phyloP scores from a whole-genome alignment of 2,797 vertebrate genomes.

The Thalassophryne amazonica region DNA sequence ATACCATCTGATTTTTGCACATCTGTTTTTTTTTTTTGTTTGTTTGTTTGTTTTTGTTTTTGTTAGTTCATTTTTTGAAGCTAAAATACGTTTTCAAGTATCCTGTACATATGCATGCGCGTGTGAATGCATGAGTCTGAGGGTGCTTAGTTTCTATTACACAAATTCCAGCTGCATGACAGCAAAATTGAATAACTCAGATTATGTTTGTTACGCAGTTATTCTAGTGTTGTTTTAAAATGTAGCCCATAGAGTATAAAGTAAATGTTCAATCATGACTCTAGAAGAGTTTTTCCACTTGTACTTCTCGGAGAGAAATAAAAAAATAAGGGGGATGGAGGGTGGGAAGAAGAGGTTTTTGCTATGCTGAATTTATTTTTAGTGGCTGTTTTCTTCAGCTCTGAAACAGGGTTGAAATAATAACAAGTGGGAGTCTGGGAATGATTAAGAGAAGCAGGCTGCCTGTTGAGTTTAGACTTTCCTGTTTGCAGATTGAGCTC shows the following conservation, averaged over 20 bases:
- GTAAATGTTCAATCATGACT: too few species aligned
- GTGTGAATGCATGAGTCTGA: slow-evolving; percentile 6
- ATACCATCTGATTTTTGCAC: background rate
- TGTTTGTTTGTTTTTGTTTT: background rate
- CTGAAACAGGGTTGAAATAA: slow-evolving; percentile 77
- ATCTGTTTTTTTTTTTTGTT: background rate
- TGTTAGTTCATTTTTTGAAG: too few species aligned
- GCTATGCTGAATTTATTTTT: slow-evolving; percentile 69
- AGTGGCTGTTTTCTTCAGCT: slow-evolving; percentile 68
- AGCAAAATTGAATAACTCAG: slow-evolving; percentile 18
- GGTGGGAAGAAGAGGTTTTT: slow-evolving; percentile 41
- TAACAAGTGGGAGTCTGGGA: slow-evolving; percentile 87
- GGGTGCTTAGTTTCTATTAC: slow-evolving; percentile 60
- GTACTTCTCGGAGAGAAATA: too few species aligned
- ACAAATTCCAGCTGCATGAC: slow-evolving; percentile 54
- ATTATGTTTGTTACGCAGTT: slow-evolving; percentile 19
- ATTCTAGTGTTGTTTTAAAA: background rate
- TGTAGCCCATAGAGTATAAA: too few species aligned
- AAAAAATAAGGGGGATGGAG: too few species aligned
- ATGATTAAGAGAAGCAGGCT: slow-evolving; percentile 84
- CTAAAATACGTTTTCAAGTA: too few species aligned
- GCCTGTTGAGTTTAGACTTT: slow-evolving; percentile 86
- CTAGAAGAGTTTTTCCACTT: too few species aligned
- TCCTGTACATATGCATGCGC: background rate
- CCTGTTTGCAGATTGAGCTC: slow-evolving; percentile 90